Evolutionary conservation across 2,888 invertebrate species (phyloP).

Genomic region (Fissipunctia ypsillon): DNA sequence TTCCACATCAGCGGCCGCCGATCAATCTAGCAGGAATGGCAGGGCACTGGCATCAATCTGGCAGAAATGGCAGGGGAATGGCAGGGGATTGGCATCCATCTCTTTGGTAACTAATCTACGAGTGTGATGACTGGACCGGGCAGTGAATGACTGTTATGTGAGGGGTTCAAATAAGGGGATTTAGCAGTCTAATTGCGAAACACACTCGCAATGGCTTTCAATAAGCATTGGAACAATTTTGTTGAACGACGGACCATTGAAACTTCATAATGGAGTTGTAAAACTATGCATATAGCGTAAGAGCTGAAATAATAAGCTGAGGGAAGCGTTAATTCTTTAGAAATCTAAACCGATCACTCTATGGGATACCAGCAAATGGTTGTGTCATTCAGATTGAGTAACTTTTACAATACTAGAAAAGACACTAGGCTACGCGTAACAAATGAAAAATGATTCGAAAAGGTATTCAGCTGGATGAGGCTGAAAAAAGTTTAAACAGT

Average conservation of each 20-base stretch:
- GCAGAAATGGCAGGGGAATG: slow-evolving; percentile 47
- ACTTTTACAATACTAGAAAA: background rate
- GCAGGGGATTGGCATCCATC: slow-evolving; percentile 51
- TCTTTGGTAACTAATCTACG: slow-evolving; percentile 58
- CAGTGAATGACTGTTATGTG: slow-evolving; percentile 53
- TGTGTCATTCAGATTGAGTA: background rate
- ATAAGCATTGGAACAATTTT: background rate
- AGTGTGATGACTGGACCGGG: slow-evolving; percentile 43
- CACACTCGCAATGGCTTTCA: background rate
- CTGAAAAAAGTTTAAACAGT: background rate
- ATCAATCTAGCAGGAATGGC: slow-evolving; percentile 59
- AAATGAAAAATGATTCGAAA: background rate
- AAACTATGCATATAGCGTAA: too few species aligned
- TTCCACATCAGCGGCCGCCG: slow-evolving; percentile 44
- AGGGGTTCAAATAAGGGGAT: slow-evolving; percentile 18
- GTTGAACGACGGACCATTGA: background rate
- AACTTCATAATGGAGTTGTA: background rate
- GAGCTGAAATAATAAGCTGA: too few species aligned
- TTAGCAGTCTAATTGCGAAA: slow-evolving; percentile 19
- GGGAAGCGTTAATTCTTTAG: background rate
- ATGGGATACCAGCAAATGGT: background rate
- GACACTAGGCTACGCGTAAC: background rate
- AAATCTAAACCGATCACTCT: background rate
- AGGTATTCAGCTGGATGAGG: background rate
- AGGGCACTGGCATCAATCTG: slow-evolving; percentile 54